Conservation (phyloP, 2,797 vertebrate species). For the Chrysolophus pictus region DNA sequence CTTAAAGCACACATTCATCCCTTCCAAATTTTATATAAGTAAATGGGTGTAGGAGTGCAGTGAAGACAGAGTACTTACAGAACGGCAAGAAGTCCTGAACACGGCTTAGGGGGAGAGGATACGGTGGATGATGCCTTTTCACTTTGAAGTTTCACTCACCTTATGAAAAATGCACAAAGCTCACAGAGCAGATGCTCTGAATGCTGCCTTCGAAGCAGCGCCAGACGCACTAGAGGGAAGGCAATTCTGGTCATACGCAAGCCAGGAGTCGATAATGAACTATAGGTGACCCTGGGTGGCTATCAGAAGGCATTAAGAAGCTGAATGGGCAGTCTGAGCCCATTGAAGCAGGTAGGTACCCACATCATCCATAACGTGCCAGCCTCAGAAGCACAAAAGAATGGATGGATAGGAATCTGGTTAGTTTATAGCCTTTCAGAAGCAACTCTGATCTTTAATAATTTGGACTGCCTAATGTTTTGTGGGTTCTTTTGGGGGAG, state of each 20-base stretch:
- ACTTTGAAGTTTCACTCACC: not conserved
- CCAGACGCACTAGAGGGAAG: not conserved
- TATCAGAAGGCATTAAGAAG: not conserved
- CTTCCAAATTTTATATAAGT: not conserved
- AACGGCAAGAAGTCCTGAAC: not conserved
- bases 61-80: not conserved
- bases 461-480: not conserved
- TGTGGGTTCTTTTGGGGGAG: not conserved
- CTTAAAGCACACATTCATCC: fast-evolving
- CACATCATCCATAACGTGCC: not conserved
- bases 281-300: not conserved
- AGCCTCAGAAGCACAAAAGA: not conserved
- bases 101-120: not conserved
- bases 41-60: not conserved
- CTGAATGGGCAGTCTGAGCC: not conserved
- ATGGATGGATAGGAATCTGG: fast-evolving
- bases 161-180: not conserved
- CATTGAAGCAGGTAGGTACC: not conserved
- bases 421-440: not conserved
- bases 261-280: not conserved
- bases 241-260: not conserved
- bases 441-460: not conserved
- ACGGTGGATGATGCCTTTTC: not conserved
- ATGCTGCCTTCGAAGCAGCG: not conserved
- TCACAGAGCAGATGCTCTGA: not conserved